Base-by-base conservation (phyloP, 2,797 vertebrate species). In the Potorous gilbertii region DNA sequence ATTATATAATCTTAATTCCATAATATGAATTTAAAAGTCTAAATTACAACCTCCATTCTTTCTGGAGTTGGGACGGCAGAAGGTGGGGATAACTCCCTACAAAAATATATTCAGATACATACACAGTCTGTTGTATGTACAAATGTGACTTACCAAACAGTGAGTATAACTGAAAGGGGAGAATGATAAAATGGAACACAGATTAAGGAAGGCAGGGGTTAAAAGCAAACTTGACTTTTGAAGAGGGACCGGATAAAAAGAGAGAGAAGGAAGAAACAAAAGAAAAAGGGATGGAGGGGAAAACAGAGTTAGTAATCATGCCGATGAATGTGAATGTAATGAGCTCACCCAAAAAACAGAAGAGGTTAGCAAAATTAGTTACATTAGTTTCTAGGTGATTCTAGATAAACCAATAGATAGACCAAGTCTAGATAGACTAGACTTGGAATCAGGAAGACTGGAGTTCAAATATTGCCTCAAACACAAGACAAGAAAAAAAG, bases 1-100 rank as follows among this genome's bases (percentile, higher is more conserved):
- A 97, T 97, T 95, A 95, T 97, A 52, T n/a, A 96, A 93, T 55
- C 2, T 90, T 94, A 46, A 81, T 81, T 81, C 21, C 74, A 81
- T 81, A 81, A 81, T 40, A 40, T 0, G 46, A 9, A 81, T 81
- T 40, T 2, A 81, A 74, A 81, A 46, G 34, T 74, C n/a, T n/a
- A 40, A 74, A 40, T 6, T 40, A n/a, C 1, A 18, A 46, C 18
- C 6, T 46, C 74, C 2, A 81, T 46, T 81, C 18, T 81, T 46
- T 40, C 40, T 81, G 18, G 21, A 46, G 18, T 81, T 81, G 6
- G 18, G 18, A 9, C 21, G 8, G 10, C n/a, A 81, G n/a, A 24
- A 8, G 9, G 74, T 24, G 21, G 21, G 18, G 0, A 24, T 81
- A 46, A 24, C 6, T 21, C n/a, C 74, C 21, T 24, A 74, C 10